These are phyloP conservation scores for Macaria liturata DNA, from an alignment of 2,888 invertebrate genomes.

Conservation along the genomic window DNA sequence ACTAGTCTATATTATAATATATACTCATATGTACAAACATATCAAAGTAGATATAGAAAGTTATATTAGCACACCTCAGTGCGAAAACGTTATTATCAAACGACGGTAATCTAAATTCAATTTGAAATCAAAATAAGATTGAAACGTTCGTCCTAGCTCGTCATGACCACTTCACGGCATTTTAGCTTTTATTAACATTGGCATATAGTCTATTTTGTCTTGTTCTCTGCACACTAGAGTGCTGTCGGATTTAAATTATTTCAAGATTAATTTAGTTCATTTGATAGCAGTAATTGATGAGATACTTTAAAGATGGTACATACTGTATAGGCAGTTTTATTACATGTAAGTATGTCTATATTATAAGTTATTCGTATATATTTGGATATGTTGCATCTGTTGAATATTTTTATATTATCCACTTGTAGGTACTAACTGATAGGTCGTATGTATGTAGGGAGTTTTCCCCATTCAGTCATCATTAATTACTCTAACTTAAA, in stretches of 20 bases:
- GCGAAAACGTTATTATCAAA: conserved; percentile 2
- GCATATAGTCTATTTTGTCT: conserved; percentile 16
- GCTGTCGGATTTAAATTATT: conserved; percentile 31
- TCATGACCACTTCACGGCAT: conserved; percentile 4
- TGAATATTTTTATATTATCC: too few relatives aligned
- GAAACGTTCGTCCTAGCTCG: conserved; percentile 6
- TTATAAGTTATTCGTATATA: too few relatives aligned
- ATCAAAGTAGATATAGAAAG: background rate
- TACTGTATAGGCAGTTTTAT: too few relatives aligned
- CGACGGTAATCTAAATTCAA: conserved; percentile 9
- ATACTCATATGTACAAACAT: too few relatives aligned
- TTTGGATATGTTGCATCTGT: too few relatives aligned
- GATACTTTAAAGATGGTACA: too few relatives aligned
- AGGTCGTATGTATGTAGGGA: too few relatives aligned
- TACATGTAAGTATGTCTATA: too few relatives aligned
- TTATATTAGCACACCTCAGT: conserved; percentile 1
- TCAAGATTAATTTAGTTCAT: conserved; percentile 33
- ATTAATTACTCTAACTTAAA: too few relatives aligned
- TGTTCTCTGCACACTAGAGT: conserved; percentile 9
- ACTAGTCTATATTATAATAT: too few relatives aligned
- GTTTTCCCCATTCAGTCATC: too few relatives aligned
- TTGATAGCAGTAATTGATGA: conserved; percentile 8
- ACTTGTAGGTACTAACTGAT: too few relatives aligned
- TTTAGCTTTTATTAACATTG: conserved; percentile 9
- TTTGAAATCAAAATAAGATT: conserved; percentile 10